These are phyloP conservation scores for Anabas testudineus DNA, from an alignment of 2,797 vertebrate genomes.

Conservation along the genomic window DNA sequence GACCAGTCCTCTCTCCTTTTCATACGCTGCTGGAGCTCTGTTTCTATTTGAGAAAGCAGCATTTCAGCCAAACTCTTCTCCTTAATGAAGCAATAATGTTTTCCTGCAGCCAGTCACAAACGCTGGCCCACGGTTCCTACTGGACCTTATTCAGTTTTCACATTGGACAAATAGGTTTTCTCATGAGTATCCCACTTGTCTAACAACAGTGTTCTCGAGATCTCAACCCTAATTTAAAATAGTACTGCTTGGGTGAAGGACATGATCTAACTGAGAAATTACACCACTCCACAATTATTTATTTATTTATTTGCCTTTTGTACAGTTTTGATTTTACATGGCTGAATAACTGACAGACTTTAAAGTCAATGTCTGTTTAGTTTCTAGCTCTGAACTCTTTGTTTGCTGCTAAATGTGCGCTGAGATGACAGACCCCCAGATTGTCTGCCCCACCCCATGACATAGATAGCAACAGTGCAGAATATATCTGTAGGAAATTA, in stretches of 20 bases:
- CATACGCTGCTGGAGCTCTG: constrained; percentile 26
- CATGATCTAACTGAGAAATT: neutral
- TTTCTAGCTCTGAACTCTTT: no score
- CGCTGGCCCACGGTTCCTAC: constrained; percentile 20
- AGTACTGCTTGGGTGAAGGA: constrained; percentile 8
- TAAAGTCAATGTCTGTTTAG: no score
- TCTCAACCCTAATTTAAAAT: constrained; percentile 12
- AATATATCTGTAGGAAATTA: no score
- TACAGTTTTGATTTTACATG: constrained; percentile 3
- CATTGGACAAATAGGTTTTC: constrained; percentile 27
- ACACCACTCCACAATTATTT: neutral
- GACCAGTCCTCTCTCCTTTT: constrained; percentile 34
- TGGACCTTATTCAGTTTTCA: constrained; percentile 33
- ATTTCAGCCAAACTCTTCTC: constrained; percentile 39
- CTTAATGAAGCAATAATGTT: constrained; percentile 39
- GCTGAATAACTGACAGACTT: neutral
- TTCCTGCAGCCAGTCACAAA: constrained; percentile 20
- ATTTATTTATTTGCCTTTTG: constrained; percentile 2
- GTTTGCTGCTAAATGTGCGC: no score
- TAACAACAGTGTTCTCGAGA: constrained; percentile 1
- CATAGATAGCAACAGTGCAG: no score
- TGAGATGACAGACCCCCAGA: no score
- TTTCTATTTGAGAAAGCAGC: constrained; percentile 42
- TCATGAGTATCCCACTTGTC: constrained; percentile 8
- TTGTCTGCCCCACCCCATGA: no score